Conservation (phyloP, 2,113 vertebrate species). For the Tenrec ecaudatus region DNA sequence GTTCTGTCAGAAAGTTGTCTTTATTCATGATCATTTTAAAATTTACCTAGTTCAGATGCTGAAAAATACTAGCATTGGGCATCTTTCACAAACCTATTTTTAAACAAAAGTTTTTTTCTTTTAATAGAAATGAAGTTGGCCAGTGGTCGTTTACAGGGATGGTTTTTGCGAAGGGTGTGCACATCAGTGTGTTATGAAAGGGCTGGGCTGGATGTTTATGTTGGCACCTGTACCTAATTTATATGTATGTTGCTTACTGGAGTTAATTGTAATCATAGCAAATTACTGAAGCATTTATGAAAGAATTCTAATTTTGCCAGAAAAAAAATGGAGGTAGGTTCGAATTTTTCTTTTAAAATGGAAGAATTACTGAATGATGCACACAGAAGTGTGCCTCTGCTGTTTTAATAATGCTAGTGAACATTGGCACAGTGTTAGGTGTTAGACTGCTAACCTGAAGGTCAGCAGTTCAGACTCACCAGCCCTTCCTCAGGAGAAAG, state of each 20-base stretch:
- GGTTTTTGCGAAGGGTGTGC: too few relatives aligned
- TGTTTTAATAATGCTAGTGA: slow-evolving; percentile 37
- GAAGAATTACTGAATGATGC: too few relatives aligned
- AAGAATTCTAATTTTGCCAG: not conserved
- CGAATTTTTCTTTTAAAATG: not conserved
- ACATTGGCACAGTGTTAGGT: too few relatives aligned
- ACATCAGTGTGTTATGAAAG: not conserved
- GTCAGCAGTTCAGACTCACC: too few relatives aligned
- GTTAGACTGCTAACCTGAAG: too few relatives aligned
- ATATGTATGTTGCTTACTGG: not conserved
- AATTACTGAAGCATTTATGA: not conserved
- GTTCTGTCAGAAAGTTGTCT: not conserved
- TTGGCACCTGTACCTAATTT: not conserved
- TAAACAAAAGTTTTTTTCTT: not conserved
- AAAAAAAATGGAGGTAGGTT: slow-evolving; percentile 21
- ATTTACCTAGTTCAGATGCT: not conserved
- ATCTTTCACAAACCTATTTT: not conserved
- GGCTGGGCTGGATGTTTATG: not conserved
- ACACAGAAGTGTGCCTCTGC: slow-evolving; percentile 15
- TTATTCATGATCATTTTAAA: not conserved
- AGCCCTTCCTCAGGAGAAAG: too few relatives aligned
- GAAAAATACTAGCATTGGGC: not conserved
- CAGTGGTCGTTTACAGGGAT: not conserved
- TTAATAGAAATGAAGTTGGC: not conserved
- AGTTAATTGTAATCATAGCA: not conserved